Percentiles rank a stretch among this genome's conserved stretches.
These are phyloP conservation scores for Philopotamus ludificatus DNA, from an alignment of 1,140 invertebrate species.

Conservation along the genomic window DNA sequence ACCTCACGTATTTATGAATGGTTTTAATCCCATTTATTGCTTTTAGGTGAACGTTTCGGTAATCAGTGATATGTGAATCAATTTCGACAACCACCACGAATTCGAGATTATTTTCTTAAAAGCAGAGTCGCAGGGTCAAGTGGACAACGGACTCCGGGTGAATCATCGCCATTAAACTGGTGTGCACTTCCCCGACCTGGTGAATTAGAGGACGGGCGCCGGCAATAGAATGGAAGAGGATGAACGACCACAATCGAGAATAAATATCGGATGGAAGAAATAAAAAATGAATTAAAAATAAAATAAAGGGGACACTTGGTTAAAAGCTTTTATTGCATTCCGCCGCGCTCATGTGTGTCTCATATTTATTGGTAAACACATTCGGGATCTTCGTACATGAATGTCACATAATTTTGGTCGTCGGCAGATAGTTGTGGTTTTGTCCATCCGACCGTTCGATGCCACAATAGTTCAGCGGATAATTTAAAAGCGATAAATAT, in stretches of 20 bases:
- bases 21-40: not conserved
- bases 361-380: slow-evolving; percentile 27
- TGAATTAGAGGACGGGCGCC: not conserved
- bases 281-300: not conserved
- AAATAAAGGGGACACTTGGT: slow-evolving; percentile 2
- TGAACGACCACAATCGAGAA: slow-evolving; percentile 3
- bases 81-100: not conserved
- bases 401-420: slow-evolving; percentile 16
- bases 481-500: too few relatives aligned
- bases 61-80: not conserved
- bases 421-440: slow-evolving; percentile 7
- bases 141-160: not conserved
- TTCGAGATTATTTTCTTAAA: not conserved
- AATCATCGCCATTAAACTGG: slow-evolving; percentile 1
- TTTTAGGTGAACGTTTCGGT: not conserved
- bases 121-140: slow-evolving; percentile 1
- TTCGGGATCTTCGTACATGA: slow-evolving; percentile 14
- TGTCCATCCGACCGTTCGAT: too few relatives aligned
- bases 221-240: not conserved
- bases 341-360: slow-evolving; percentile 20
- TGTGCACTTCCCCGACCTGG: slow-evolving; percentile 4
- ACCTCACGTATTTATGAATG: not conserved
- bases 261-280: not conserved
- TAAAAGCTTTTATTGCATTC: slow-evolving; percentile 31
- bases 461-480: too few relatives aligned